Percentiles rank a stretch among this genome's conserved stretches.
Evolutionary conservation across 2,888 invertebrate species (phyloP).

Genomic region (Julus scandinavius): DNA sequence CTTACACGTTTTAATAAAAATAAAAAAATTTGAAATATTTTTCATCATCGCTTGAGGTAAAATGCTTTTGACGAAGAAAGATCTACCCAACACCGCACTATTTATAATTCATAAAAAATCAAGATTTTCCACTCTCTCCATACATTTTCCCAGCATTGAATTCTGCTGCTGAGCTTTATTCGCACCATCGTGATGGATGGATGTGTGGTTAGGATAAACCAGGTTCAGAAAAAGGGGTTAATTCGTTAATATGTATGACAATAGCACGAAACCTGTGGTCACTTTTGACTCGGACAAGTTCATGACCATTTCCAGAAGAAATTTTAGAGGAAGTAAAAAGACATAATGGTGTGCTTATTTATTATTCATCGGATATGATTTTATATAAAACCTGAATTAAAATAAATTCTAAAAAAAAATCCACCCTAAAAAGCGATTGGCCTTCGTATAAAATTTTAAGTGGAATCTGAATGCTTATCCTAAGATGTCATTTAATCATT

Average conservation of each 20-base stretch:
- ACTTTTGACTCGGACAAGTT: neutral
- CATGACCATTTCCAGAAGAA: neutral
- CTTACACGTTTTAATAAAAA: neutral
- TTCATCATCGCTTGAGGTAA: neutral
- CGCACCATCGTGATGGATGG: neutral
- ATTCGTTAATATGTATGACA: conserved; percentile 22
- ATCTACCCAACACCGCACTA: neutral
- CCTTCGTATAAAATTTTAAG: neutral
- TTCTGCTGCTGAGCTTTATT: neutral
- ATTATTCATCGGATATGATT: neutral
- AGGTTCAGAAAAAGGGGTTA: conserved; percentile 15
- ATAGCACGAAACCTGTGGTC: neutral
- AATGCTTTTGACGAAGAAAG: neutral
- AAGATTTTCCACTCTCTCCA: neutral
- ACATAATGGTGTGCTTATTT: neutral
- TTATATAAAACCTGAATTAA: conserved; percentile 6
- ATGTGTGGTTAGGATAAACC: neutral
- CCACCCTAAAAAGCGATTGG: neutral
- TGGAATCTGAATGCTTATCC: neutral
- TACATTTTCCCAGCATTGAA: neutral
- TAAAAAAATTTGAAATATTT: neutral
- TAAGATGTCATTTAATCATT: neutral
- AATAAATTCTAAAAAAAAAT: neutral
- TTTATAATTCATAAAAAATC: conserved; percentile 24
- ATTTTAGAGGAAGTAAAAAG: neutral